Conservation (phyloP, 1,140 invertebrate species). For the Diorhabda sublineata region DNA sequence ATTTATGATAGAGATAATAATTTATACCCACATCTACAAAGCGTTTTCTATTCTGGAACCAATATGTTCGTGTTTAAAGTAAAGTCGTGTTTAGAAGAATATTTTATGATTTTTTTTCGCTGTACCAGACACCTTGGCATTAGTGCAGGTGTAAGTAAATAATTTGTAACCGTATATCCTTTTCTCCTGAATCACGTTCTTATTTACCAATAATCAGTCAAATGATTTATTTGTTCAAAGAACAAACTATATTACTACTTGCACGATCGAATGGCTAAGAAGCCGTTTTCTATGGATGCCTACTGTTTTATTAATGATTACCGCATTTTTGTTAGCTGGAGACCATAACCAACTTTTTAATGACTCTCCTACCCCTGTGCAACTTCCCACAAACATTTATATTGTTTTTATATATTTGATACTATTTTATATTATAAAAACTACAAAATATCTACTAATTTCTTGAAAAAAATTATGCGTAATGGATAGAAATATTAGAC, state of each 20-base stretch:
- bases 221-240: conserved; percentile 35
- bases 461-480: too few relatives aligned
- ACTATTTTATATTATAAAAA: too few relatives aligned
- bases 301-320: conserved; percentile 43
- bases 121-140: conserved; percentile 18
- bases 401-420: too few relatives aligned
- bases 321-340: conserved; percentile 16
- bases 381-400: too few relatives aligned
- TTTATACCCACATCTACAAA: conserved; percentile 11
- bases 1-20: conserved; percentile 18
- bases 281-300: conserved; percentile 39
- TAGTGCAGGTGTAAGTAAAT: conserved; percentile 24
- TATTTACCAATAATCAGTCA: conserved; percentile 35
- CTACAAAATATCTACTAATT: too few relatives aligned
- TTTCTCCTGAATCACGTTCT: conserved; percentile 26
- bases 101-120: conserved; percentile 21
- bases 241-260: conserved; percentile 30
- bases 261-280: conserved; percentile 38
- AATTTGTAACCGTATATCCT: conserved; percentile 28
- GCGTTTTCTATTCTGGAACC: conserved; percentile 4
- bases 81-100: conserved; percentile 15
- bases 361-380: too few relatives aligned
- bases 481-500: too few relatives aligned
- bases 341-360: too few relatives aligned
- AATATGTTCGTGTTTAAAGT: conserved; percentile 21